phyloP scores from a whole-genome alignment of 2,888 invertebrate genomes.

The Caenorhabditis sp. region DNA sequence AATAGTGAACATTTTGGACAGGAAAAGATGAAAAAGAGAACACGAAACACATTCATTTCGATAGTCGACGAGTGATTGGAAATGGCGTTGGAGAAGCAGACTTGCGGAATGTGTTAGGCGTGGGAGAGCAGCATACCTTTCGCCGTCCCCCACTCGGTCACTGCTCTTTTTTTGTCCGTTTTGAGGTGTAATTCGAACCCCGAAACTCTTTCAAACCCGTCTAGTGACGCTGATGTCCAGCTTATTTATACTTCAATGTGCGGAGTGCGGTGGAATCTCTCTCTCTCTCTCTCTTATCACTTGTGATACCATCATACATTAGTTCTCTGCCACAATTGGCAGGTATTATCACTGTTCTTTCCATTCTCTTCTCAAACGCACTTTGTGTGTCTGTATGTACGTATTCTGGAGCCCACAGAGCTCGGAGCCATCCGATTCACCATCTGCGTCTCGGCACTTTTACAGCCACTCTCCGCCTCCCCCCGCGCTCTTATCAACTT shows the following conservation, averaged over 20 bases:
- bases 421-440: background rate
- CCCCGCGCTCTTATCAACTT: slow-evolving; percentile 16
- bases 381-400: too few relatives aligned
- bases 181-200: slow-evolving; percentile 35
- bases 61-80: background rate
- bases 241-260: slow-evolving; percentile 9
- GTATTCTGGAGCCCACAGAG: slow-evolving; percentile 2
- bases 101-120: slow-evolving; percentile 9
- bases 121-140: slow-evolving; percentile 12
- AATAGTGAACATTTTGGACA: background rate
- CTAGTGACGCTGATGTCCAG: slow-evolving; percentile 28
- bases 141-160: background rate
- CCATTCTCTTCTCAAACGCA: too few relatives aligned
- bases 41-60: background rate
- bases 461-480: background rate
- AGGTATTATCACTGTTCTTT: slow-evolving; percentile 1
- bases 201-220: background rate
- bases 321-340: too few relatives aligned
- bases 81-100: background rate
- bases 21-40: background rate
- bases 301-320: slow-evolving; percentile 28
- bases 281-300: slow-evolving; percentile 44
- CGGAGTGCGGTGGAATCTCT: too few relatives aligned
- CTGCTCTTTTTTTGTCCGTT: slow-evolving; percentile 7
- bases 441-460: slow-evolving; percentile 4